Conservation (phyloP, 1,140 invertebrate species). For the Pseudomyrmex concolor region DNA sequence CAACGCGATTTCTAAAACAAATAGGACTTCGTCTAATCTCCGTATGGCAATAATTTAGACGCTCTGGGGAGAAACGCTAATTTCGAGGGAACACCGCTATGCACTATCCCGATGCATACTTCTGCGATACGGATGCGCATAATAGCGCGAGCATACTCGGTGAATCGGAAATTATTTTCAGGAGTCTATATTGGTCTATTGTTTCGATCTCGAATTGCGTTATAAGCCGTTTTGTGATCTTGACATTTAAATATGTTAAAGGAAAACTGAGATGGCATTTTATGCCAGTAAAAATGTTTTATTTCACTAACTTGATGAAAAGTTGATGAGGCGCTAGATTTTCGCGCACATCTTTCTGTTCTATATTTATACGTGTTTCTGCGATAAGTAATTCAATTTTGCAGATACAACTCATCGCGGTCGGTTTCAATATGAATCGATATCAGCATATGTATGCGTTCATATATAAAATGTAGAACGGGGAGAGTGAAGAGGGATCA, state of each 20-base stretch:
- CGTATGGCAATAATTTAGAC: constrained; percentile 1
- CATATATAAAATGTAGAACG: constrained; percentile 53
- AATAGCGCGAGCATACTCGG: not conserved
- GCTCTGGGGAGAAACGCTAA: constrained; percentile 6
- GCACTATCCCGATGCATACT: constrained; percentile 9
- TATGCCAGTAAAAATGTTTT: not conserved
- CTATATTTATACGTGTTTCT: not conserved
- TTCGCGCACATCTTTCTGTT: not conserved
- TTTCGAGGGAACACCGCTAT: constrained; percentile 8
- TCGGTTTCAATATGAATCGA: constrained; percentile 66
- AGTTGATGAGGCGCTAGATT: not conserved
- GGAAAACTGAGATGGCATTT: too few relatives aligned
- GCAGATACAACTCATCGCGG: constrained; percentile 29
- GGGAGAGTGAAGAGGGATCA: constrained; percentile 32
- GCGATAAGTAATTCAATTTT: constrained; percentile 10
- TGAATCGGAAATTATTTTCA: constrained; percentile 22
- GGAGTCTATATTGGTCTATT: not conserved
- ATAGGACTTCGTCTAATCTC: not conserved
- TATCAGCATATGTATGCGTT: constrained; percentile 36
- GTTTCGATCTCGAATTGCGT: too few relatives aligned
- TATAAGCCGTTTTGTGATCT: too few relatives aligned
- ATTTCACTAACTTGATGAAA: not conserved
- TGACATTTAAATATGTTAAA: too few relatives aligned
- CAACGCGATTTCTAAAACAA: constrained; percentile 17
- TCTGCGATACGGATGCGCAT: not conserved